These are phyloP conservation scores for Tapera naevia DNA, from an alignment of 2,797 vertebrate species.

Conservation along the genomic window DNA sequence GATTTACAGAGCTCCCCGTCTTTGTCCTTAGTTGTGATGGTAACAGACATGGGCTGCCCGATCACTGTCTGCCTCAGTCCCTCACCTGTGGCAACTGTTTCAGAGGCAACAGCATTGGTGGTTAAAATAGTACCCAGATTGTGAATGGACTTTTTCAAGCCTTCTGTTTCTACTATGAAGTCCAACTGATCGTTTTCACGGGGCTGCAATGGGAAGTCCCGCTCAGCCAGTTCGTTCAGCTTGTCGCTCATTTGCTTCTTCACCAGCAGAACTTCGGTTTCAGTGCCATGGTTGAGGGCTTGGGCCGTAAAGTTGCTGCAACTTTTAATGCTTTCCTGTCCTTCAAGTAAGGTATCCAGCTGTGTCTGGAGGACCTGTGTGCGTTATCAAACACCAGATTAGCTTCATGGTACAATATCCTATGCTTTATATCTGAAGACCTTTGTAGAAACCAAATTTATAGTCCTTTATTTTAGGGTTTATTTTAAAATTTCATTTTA, in stretches of 20 bases:
- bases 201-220: constrained; percentile 89
- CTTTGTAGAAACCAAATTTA: neutral
- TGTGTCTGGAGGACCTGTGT: constrained; percentile 93
- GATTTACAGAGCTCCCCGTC: constrained; percentile 93
- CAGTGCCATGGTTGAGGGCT: constrained; percentile 90
- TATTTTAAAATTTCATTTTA: neutral
- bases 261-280: constrained; percentile 94
- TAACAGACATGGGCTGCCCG: constrained; percentile 88
- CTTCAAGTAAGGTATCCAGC: constrained; percentile 89
- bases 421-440: neutral
- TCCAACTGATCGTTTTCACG: constrained; percentile 94
- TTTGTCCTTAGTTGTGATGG: constrained; percentile 95
- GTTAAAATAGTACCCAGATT: constrained; percentile 93
- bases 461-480: neutral
- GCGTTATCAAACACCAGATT: neutral
- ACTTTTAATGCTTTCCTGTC: constrained; percentile 92
- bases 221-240: constrained; percentile 85
- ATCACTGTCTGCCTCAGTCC: constrained; percentile 90
- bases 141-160: constrained; percentile 95
- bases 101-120: constrained; percentile 91
- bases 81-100: constrained; percentile 93
- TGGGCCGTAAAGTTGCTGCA: constrained; percentile 94
- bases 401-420: neutral
- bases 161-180: constrained; percentile 92
- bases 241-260: constrained; percentile 98